Base-by-base conservation (phyloP, 2,888 invertebrate genomes). In the Drosophila yooni region DNA sequence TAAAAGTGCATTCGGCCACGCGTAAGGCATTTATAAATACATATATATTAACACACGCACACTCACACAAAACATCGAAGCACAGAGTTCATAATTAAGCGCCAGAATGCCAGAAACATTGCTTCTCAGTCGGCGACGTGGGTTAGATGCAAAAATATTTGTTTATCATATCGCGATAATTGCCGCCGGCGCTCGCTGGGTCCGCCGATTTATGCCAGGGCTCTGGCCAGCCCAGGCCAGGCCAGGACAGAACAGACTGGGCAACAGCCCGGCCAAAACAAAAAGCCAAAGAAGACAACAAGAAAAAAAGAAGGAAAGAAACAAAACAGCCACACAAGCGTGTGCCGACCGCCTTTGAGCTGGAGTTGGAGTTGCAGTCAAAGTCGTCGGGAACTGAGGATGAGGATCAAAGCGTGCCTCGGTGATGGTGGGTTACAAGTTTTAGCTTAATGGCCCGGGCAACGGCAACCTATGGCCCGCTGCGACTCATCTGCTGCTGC, bases 121-220 rank as follows among this genome's bases (percentile, higher is more conserved):
- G 76, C 82, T 69, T 67, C 77, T 76, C 73, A 70, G 50, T 51
- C 61, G 63, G 62, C 70, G 54, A 67, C 73, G 80, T 75, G 75
- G 82, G 82, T 82, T 86, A 88, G 90, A 88, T 88, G 90, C 90
- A 88, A 89, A 84, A 88, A 89, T 89, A 87, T 88, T 88, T 88
- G 88, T 88, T 89, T 88, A 89, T 88, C 90, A 89, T 79, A 89
- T 88, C 83, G 83, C 86, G 88, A 88, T 88, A 85, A 85, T 88
- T 81, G 88, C 90, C 88, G 76, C 75, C 81, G 87, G 90, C 90
- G 74, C 69, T 80, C 57, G 72, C 62, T 64, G 77, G 71, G 79
- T 70, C 79, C 69, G 63, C 76, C 79, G 76, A 80, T 79, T 80
- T 79, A 79, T 78, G 75, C 65, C 60, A 57, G 48, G 54, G 54